phyloP scores from a whole-genome alignment of 2,113 vertebrate genomes.

The Colinus virginianus region DNA sequence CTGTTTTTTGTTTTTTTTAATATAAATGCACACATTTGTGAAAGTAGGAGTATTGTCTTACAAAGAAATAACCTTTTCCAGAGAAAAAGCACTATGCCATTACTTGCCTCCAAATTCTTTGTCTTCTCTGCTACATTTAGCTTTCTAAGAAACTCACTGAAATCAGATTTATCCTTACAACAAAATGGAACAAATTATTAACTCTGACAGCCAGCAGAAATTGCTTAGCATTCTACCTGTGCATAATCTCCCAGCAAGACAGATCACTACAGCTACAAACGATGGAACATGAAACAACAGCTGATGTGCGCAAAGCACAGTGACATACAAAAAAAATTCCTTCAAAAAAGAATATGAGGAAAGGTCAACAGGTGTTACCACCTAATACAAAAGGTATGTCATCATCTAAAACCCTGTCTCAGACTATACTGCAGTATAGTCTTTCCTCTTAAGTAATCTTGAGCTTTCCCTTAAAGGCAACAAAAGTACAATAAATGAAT shows the following conservation, averaged over 20 bases:
- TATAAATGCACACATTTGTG: not conserved
- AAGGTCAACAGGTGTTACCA: slow-evolving; percentile 8
- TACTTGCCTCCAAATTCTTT: not conserved
- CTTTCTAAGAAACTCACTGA: not conserved
- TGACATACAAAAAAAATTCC: slow-evolving; percentile 10
- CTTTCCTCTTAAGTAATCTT: not conserved
- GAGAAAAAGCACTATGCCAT: not conserved
- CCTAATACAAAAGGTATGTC: not conserved
- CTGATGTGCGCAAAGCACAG: not conserved
- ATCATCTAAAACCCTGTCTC: not conserved
- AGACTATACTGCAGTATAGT: not conserved
- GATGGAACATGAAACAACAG: not conserved
- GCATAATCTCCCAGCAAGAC: not conserved
- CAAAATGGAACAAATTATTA: slow-evolving; percentile 15
- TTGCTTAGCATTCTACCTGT: not conserved
- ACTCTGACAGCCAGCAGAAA: not conserved
- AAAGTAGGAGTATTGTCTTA: not conserved
- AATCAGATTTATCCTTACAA: not conserved
- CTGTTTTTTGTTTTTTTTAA: too few species aligned
- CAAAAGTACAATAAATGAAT: not conserved
- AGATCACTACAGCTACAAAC: not conserved
- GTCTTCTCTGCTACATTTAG: not conserved
- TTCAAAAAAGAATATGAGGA: not conserved
- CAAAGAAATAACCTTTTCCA: not conserved
- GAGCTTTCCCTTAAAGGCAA: not conserved